Conservation (phyloP, 2,888 invertebrate genomes). For the Acleris literana region DNA sequence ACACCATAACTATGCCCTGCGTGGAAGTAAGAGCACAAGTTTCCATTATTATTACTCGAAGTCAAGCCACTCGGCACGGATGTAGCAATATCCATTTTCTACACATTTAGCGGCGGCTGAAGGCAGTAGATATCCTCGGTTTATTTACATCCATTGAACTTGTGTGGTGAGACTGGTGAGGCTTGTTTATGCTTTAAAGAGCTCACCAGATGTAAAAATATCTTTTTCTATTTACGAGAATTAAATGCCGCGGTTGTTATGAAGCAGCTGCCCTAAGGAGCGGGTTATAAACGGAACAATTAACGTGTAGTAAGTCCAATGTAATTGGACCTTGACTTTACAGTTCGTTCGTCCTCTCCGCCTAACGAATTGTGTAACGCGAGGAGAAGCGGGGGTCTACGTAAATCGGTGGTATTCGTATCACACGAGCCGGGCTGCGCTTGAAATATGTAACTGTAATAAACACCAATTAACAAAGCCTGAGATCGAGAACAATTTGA, state of each 20-base stretch:
- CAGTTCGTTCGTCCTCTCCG: conserved; percentile 42
- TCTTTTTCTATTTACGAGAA: conserved; percentile 81
- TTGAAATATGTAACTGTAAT: conserved; percentile 78
- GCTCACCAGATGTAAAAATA: conserved; percentile 79
- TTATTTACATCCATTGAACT: conserved; percentile 72
- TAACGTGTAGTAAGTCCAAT: conserved; percentile 64
- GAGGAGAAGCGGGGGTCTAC: conserved; percentile 48
- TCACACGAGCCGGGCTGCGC: conserved; percentile 63
- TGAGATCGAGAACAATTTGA: conserved; percentile 68
- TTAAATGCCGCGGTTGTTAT: conserved; percentile 77
- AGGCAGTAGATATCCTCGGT: conserved; percentile 58
- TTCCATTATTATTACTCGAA: conserved; percentile 27
- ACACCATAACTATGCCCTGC: too few relatives aligned
- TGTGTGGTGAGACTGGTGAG: conserved; percentile 62
- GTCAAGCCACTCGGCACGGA: conserved; percentile 28
- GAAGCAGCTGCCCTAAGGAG: conserved; percentile 78
- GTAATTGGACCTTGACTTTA: conserved; percentile 55
- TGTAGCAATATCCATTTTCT: conserved; percentile 31
- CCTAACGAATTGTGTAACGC: conserved; percentile 43
- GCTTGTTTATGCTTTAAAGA: conserved; percentile 72
- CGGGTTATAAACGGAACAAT: conserved; percentile 80
- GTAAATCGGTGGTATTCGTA: conserved; percentile 55
- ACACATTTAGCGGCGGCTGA: conserved; percentile 28
- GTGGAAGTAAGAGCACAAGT: conserved; percentile 20
- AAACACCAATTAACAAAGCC: conserved; percentile 77